A percentile compares a stretch with the other conserved stretches of the same genome.
phyloP scores from a whole-genome alignment of 2,797 vertebrate species.

The Chrosomus eos region DNA sequence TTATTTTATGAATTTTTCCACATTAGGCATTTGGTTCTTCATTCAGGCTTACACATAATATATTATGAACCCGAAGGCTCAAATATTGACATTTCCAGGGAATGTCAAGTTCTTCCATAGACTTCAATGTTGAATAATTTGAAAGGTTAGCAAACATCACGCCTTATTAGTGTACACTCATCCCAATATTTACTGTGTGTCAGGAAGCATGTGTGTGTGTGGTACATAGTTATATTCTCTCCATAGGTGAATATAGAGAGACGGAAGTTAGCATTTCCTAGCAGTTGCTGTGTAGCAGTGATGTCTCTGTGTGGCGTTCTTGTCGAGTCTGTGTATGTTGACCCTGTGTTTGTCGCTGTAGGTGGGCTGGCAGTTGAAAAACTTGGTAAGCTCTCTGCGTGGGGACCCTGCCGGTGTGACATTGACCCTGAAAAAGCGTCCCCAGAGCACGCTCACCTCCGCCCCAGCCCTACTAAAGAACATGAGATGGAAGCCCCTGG shows the following conservation, averaged over 20 bases:
- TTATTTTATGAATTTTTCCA: not conserved
- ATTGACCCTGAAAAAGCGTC: conserved; percentile 91
- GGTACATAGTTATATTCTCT: not conserved
- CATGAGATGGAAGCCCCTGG: conserved; percentile 91
- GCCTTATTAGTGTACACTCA: not conserved
- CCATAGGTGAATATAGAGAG: not conserved
- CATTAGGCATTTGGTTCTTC: not conserved
- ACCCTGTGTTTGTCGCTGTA: conserved; percentile 65
- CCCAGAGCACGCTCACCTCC: conserved; percentile 89
- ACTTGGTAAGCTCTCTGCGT: conserved; percentile 87
- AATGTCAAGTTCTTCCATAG: not conserved
- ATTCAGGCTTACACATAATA: not conserved
- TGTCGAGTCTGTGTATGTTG: conserved; percentile 47
- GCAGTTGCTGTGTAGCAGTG: not conserved
- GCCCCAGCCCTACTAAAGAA: conserved; percentile 91
- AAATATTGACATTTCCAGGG: conserved; percentile 1
- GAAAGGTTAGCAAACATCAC: conserved; percentile 12
- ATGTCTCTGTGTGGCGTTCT: conserved; percentile 40
- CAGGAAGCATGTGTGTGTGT: conserved; percentile 19
- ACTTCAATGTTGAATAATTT: not conserved
- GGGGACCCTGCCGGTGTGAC: conserved; percentile 89
- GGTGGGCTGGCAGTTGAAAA: conserved; percentile 95
- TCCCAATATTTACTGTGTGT: not conserved
- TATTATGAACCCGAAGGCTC: not conserved
- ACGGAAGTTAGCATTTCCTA: not conserved